Base-by-base conservation (phyloP, 2,113 vertebrate genomes). In the Phylloscopus trochilus region DNA sequence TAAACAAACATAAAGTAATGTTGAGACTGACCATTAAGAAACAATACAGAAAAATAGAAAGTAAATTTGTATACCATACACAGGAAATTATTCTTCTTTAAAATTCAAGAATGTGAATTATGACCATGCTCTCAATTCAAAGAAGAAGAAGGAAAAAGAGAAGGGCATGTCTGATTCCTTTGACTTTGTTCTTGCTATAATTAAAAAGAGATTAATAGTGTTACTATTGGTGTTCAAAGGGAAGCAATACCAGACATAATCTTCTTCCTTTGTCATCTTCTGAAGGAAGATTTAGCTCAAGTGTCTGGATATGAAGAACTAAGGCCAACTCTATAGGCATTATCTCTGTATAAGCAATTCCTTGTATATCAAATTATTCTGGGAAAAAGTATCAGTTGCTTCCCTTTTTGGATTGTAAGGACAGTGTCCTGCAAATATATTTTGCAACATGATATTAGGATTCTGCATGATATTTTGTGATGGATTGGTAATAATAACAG, bases 91-190 rank as follows among this genome's bases (percentile, higher is more conserved):
- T 51, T 23, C 14, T 18, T 39, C 24, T 63, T 35, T 16, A 46
- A n/a, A 82, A 52, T 17, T 82, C 11, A 10, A 35, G 15, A 10
- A 52, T 70, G 37, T 63, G 11, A 53, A 24, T 23, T 35, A 47
- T 46, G 19, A 39, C 9, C 35, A 49, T 6, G 4, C 8, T 68
- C 6, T 39, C 9, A 59, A 26, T 46, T 90, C 41, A 64, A 76
- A 81, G 22, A 75, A 67, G 2, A 9, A 44, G 24, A 37, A 44
- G 5, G 4, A 35, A 74, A 73, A 80, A 26, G 27, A 24, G 2
- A 14, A 63, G 6, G 22, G 7, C 0, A 0, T 1, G 5, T 12
- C 14, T 83, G 11, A 19, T 1, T 81, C 11, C 3, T 89, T 52
- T 33, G 7, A 4, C 21, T 84, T 77, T 75, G 28, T 27, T 87